Evolutionary conservation across 2,888 invertebrate genomes (phyloP).

Genomic region (Amiota minor): DNA sequence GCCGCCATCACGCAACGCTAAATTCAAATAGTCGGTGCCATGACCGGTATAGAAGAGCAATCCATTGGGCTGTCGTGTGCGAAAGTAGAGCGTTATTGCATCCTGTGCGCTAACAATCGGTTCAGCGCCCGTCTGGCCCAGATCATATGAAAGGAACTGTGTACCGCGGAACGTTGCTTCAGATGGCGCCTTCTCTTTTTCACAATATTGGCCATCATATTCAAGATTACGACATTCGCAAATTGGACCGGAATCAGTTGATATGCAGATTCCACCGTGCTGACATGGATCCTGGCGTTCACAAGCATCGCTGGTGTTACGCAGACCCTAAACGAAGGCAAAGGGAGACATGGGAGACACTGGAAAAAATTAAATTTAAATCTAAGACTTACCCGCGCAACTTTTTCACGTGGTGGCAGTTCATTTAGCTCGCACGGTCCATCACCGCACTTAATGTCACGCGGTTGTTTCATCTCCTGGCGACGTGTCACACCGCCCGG

Average conservation of each 20-base stretch:
- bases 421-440: constrained; percentile 73
- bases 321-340: constrained; percentile 51
- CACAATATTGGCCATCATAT: constrained; percentile 94
- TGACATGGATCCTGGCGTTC: constrained; percentile 93
- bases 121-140: constrained; percentile 88
- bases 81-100: constrained; percentile 91
- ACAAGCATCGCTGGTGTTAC: constrained; percentile 88
- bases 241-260: constrained; percentile 93
- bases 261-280: constrained; percentile 96
- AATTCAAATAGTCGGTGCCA: constrained; percentile 89
- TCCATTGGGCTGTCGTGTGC: constrained; percentile 91
- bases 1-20: constrained; percentile 91
- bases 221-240: constrained; percentile 96
- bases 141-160: constrained; percentile 92
- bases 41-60: constrained; percentile 95
- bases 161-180: constrained; percentile 94
- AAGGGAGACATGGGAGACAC: background rate
- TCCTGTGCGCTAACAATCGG: constrained; percentile 93
- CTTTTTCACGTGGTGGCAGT: constrained; percentile 71
- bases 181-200: constrained; percentile 94
- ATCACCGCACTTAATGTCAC: constrained; percentile 81
- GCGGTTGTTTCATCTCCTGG: constrained; percentile 87
- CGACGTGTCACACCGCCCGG: constrained; percentile 84
- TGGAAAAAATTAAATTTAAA: background rate
- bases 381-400: constrained; percentile 67